A percentile compares a stretch with the other conserved stretches of the same genome.
Conservation (phyloP, 2,113 vertebrate genomes). For the Microcebus jonahi region DNA sequence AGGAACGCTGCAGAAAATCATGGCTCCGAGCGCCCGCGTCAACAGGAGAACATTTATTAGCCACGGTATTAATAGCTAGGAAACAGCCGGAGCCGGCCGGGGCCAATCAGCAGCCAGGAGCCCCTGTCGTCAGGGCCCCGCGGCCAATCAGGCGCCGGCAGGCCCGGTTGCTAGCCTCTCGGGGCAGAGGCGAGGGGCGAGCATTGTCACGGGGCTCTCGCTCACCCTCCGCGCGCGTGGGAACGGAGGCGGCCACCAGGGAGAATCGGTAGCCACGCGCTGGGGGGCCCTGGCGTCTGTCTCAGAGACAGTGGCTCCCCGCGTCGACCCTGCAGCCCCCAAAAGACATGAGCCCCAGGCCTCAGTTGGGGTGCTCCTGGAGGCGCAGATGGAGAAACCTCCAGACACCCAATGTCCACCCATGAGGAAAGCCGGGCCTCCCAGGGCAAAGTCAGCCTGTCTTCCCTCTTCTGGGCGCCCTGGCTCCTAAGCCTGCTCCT, state of each 20-base stretch:
- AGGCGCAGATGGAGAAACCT: neutral
- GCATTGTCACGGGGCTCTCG: constrained; percentile 25
- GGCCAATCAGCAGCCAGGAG: constrained; percentile 74
- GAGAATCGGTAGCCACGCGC: constrained; percentile 11
- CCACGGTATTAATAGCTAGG: constrained; percentile 73
- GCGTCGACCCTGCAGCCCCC: neutral
- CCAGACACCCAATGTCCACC: neutral
- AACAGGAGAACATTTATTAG: constrained; percentile 69
- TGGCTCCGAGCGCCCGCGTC: constrained; percentile 62
- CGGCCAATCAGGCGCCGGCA: constrained; percentile 72
- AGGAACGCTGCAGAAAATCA: constrained; percentile 60
- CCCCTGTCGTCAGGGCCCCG: constrained; percentile 70
- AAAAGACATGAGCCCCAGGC: neutral
- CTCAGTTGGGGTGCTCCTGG: neutral
- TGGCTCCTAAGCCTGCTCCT: neutral
- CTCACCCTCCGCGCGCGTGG: constrained; percentile 14
- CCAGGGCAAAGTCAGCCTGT: neutral
- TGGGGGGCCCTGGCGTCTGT: neutral
- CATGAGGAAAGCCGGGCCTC: constrained; percentile 3
- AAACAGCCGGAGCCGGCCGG: constrained; percentile 63
- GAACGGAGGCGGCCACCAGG: constrained; percentile 11
- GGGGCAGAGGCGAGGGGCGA: constrained; percentile 67
- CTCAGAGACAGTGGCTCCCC: neutral
- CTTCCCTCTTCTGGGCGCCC: neutral
- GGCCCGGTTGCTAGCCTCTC: constrained; percentile 74